Percentiles rank a stretch among this genome's conserved stretches.
Conservation (phyloP, 2,888 invertebrate species). For the Diplazon laetatorius region DNA sequence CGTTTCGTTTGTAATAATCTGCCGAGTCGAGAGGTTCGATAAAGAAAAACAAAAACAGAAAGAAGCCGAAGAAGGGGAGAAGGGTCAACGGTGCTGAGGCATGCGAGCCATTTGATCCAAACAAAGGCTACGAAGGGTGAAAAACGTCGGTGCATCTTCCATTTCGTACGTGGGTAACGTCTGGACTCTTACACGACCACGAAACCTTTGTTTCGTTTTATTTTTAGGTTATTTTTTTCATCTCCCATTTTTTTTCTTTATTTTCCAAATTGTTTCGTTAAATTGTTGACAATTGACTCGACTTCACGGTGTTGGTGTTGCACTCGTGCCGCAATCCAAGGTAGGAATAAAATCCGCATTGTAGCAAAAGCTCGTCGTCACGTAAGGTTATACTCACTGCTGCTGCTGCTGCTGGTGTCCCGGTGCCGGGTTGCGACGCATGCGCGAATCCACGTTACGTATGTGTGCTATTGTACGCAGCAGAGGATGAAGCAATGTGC, state of each 20-base stretch:
- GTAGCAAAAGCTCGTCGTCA: conserved; percentile 3
- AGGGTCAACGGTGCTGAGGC: not conserved
- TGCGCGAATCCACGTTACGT: conserved; percentile 7
- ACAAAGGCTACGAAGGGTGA: not conserved
- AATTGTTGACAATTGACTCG: too few species aligned
- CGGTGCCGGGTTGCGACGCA: conserved; percentile 30
- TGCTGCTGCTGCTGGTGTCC: conserved; percentile 1
- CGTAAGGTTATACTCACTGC: conserved; percentile 1
- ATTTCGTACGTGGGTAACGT: too few species aligned
- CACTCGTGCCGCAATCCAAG: too few species aligned
- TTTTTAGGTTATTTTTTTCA: too few species aligned
- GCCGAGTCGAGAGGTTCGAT: not conserved
- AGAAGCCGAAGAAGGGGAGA: not conserved
- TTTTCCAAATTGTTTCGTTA: too few species aligned
- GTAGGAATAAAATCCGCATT: not conserved
- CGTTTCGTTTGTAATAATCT: not conserved
- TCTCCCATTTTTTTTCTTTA: too few species aligned
- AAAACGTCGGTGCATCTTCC: too few species aligned
- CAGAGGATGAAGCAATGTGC: too few species aligned
- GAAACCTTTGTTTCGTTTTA: too few species aligned
- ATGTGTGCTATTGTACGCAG: not conserved
- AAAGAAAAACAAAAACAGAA: too few species aligned
- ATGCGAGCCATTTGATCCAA: not conserved
- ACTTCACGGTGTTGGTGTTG: too few species aligned
- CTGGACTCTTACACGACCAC: too few species aligned